A percentile compares a stretch with the other conserved stretches of the same genome.
phyloP scores from a whole-genome alignment of 2,888 invertebrate species.

The Xylota sylvarum region DNA sequence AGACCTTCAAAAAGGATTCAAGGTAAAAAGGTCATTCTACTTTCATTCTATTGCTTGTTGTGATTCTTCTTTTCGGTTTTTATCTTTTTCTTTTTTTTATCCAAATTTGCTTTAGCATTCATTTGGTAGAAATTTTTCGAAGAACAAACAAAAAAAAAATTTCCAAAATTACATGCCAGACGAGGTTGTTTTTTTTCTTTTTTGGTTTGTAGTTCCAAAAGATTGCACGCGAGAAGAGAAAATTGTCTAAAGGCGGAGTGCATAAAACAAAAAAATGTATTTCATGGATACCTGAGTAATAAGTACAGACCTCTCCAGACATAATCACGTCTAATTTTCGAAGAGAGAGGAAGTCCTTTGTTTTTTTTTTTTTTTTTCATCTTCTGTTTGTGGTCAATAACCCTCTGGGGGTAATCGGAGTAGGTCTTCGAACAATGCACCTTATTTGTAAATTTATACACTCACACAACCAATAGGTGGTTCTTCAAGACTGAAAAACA shows the following conservation, averaged over 20 bases:
- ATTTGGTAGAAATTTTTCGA: constrained; percentile 18
- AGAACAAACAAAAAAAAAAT: constrained; percentile 4
- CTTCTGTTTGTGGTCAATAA: constrained; percentile 59
- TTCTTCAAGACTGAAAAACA: background rate
- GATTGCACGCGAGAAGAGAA: constrained; percentile 42
- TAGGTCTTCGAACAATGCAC: constrained; percentile 19
- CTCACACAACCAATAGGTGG: background rate
- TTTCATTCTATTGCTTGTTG: background rate
- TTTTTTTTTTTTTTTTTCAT: constrained; percentile 10
- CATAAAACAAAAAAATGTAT: constrained; percentile 19
- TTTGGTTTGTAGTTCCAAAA: constrained; percentile 33
- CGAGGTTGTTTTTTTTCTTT: background rate
- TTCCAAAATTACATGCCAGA: constrained; percentile 39
- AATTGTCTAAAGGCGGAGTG: constrained; percentile 20
- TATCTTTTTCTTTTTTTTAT: background rate
- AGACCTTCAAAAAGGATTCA: constrained; percentile 48
- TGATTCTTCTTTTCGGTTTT: constrained; percentile 4
- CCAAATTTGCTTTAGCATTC: constrained; percentile 3
- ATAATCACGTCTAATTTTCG: constrained; percentile 38
- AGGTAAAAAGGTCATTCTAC: constrained; percentile 48
- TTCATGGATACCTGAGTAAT: constrained; percentile 51
- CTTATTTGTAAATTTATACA: constrained; percentile 21
- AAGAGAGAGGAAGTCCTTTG: constrained; percentile 53
- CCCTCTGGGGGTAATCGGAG: constrained; percentile 48
- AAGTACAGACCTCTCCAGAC: constrained; percentile 28